A percentile compares a stretch with the other conserved stretches of the same genome.
These are phyloP conservation scores for Eidolon dupreanum DNA, from an alignment of 2,797 vertebrate genomes.

Conservation along the genomic window DNA sequence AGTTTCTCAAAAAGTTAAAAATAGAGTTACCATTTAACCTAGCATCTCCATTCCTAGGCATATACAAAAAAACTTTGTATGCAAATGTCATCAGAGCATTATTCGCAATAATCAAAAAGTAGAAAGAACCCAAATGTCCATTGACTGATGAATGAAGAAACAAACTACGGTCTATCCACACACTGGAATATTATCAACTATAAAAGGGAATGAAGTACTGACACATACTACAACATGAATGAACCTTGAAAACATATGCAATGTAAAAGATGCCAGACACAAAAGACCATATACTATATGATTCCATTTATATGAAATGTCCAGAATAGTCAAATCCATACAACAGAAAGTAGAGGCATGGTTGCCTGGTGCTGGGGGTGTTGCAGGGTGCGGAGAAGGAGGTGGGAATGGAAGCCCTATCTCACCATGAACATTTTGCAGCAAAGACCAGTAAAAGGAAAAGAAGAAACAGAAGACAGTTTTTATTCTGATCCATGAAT, in stretches of 20 bases:
- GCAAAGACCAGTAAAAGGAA: neutral
- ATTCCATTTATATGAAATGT: neutral
- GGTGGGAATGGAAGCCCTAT: neutral
- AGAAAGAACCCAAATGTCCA: slow-evolving; percentile 1
- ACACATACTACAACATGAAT: neutral
- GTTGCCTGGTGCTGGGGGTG: neutral
- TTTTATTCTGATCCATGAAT: slow-evolving; percentile 1
- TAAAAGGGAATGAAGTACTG: neutral
- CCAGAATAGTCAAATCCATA: slow-evolving; percentile 14
- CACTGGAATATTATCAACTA: neutral
- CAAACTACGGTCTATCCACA: neutral
- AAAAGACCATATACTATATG: neutral
- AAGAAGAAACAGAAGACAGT: neutral
- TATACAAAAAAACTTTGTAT: neutral
- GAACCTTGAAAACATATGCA: neutral
- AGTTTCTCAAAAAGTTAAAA: slow-evolving; percentile 25
- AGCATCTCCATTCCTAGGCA: neutral
- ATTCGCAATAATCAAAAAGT: neutral
- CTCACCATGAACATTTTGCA: neutral
- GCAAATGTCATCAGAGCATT: neutral
- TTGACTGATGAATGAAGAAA: neutral
- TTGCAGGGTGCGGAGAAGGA: neutral
- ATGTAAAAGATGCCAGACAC: slow-evolving; percentile 5
- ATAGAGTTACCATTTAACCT: neutral
- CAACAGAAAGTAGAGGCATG: neutral